Conservation (phyloP, 1,140 invertebrate species). For the Eufriesea mexicana region DNA sequence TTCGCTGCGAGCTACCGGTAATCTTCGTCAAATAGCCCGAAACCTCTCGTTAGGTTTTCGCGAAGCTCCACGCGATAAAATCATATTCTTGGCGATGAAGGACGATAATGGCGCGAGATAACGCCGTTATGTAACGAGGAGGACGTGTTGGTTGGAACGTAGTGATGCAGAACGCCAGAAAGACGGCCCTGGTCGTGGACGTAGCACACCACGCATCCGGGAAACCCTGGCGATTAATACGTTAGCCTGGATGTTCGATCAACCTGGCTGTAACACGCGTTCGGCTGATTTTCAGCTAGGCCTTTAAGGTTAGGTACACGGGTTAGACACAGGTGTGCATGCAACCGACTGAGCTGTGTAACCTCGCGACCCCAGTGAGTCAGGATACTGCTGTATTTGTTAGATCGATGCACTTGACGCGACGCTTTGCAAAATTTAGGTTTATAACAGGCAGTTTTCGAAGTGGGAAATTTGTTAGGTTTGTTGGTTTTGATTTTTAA, state of each 20-base stretch:
- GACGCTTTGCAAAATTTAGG: too few relatives aligned
- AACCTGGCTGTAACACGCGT: not conserved
- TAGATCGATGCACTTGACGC: too few relatives aligned
- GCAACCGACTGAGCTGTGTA: too few relatives aligned
- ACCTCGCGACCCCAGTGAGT: too few relatives aligned
- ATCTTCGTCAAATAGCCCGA: not conserved
- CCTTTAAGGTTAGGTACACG: too few relatives aligned
- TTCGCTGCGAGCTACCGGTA: not conserved
- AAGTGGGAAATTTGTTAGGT: too few relatives aligned
- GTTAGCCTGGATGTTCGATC: not conserved
- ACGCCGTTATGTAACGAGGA: not conserved
- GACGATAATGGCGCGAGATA: slow-evolving; percentile 19
- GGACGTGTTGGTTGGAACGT: not conserved
- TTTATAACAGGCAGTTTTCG: too few relatives aligned
- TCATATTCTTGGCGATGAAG: not conserved
- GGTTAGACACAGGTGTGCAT: too few relatives aligned
- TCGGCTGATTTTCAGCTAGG: too few relatives aligned
- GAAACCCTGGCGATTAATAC: slow-evolving; percentile 10
- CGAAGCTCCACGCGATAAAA: not conserved
- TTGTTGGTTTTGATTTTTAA: too few relatives aligned
- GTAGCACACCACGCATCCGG: not conserved
- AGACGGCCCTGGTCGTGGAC: not conserved
- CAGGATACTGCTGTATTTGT: too few relatives aligned
- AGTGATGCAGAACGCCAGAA: too few relatives aligned
- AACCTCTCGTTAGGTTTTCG: not conserved